phyloP scores from a whole-genome alignment of 2,113 vertebrate species.

The Melanerpes formicivorus region DNA sequence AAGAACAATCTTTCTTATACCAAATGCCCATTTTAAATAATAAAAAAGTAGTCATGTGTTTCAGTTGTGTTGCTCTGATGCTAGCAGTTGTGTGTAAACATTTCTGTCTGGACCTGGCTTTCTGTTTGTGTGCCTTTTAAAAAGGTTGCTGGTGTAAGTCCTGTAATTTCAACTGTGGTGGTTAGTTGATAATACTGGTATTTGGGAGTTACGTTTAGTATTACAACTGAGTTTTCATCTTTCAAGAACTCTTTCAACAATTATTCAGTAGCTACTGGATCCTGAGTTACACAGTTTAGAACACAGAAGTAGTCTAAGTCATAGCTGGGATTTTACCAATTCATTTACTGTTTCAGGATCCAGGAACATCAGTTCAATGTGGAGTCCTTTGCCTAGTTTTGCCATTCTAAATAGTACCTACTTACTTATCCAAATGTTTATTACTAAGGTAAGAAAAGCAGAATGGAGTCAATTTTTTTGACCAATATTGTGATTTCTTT shows the following conservation, averaged over 20 bases:
- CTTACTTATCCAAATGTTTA: background rate
- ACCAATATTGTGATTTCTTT: background rate
- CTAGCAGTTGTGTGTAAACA: background rate
- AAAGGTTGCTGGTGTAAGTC: accelerated
- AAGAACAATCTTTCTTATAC: background rate
- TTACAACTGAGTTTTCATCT: background rate
- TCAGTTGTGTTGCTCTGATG: background rate
- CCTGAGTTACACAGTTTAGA: background rate
- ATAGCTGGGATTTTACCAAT: background rate
- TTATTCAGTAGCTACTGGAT: background rate
- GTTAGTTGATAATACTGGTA: background rate
- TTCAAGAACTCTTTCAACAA: background rate
- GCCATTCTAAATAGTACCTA: background rate
- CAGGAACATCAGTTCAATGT: background rate
- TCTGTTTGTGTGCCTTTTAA: background rate
- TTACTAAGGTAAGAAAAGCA: background rate
- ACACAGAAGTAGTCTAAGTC: background rate
- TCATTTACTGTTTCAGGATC: background rate
- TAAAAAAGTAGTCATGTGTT: background rate
- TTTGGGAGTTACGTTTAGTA: background rate
- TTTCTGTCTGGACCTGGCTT: background rate
- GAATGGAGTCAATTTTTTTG: background rate
- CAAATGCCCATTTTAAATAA: background rate
- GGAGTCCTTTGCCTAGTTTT: background rate
- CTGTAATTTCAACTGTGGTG: background rate